Base-by-base conservation (phyloP, 2,113 vertebrate species). In the Psophia crepitans region DNA sequence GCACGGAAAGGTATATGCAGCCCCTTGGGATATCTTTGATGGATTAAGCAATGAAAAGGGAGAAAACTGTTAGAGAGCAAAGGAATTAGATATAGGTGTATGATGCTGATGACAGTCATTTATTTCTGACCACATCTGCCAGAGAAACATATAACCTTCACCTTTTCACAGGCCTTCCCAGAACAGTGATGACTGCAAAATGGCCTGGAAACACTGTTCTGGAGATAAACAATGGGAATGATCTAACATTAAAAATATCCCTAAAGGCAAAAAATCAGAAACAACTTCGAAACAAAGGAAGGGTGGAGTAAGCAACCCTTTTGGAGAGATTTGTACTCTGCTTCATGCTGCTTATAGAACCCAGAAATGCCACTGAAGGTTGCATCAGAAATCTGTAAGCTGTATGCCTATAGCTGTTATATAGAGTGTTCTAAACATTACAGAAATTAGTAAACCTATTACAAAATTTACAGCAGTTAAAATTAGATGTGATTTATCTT, bases 141-240 rank as follows among this genome's bases (percentile, higher is more conserved):
- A 2, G 30, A 61, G 23, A 94, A 86, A 80, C 30, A 11, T n/a
- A 51, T 2, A 86, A 71, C 9, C 21, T 82, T 78, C 39, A 21
- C 28, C 32, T 84, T 81, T 89, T 37, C 21, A 41, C 49, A 78
- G 60, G 73, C 76, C 80, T 92, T 92, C 60, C 76, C 61, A 92
- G 80, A 92, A 57, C 15, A 81, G 41, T 6, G 41, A 74, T 65
- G 74, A 58, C 23, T 65, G 77, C 74, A 95, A 81, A 92, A 85
- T 66, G n/a, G 77, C 65, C 70, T 95, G 89, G 49, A 94, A 95
- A 77, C 49, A 33, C 57, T 91, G 87, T 69, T 92, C 48, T 96
- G 89, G 49, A 96, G 74, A 91, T 77, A 94, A 97, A 96, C 94
- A 95, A 87, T 97, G 65, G 89, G 93, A 95, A 89, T 87, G 12